Evolutionary conservation across 2,113 vertebrate genomes (phyloP), one percentile per base, ranked within the genome.

Genomic region (Pelvicachromis taeniatus): DNA sequence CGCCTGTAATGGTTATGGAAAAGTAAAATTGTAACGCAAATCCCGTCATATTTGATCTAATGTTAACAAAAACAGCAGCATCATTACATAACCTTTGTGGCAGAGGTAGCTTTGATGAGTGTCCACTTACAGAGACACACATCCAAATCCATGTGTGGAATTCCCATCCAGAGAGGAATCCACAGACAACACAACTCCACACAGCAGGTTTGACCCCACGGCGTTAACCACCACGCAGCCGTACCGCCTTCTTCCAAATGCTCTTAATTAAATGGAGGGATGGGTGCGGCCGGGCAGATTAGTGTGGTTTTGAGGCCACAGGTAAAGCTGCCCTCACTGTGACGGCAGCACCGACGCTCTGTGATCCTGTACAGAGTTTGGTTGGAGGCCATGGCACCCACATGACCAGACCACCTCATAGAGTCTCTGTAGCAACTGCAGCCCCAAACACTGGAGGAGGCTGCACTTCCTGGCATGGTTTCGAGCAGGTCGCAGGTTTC

Each of bases 391-490:
- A 11, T 6, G 19, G 9, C 63, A 31, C 45, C 45, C 29, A 54
- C 77, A 85, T 90, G 84, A 78, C 58, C 82, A 81, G 88, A 92
- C 82, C 7, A 0, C 81, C 58, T 17, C 52, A 21, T 1, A 19
- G 35, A 4, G 85, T 89, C 53, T 4, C 85, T 73, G 77, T 90
- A 79, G 85, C 56, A 90, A 89, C 89, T 50, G 40, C 35, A 73
- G 40, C 65, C 21, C 21, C 0, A 23, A 16, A 45, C 23, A 0
- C 65, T 31, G 17, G 17, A 52, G 45, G 61, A 75, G 50, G 48
- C 26, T 77, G 59, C 73, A 17, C 40, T 45, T 52, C 48, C 33
- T 63, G 53, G 19, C 84, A 86, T 82, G 48, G 80, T 55, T 58
- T 40, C 26, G n/a, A 50, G 35, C 56, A 61, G 56, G 45, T 42